Conservation (phyloP, 2,888 invertebrate species). For the Dyspetes luteomarginatus region DNA sequence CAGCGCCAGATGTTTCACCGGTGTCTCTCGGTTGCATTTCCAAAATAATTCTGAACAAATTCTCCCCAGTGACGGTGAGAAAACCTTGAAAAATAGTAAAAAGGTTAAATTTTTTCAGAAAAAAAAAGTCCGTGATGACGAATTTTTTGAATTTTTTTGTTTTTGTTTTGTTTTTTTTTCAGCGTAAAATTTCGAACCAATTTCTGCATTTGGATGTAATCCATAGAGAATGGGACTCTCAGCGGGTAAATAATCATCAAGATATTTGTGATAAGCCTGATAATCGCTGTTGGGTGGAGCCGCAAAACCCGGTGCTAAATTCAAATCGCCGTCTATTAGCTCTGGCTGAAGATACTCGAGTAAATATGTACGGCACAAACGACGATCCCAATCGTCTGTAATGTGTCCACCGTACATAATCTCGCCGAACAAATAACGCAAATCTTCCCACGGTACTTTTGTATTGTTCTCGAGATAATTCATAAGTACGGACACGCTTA, state of each 20-base stretch:
- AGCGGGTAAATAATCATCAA: constrained; percentile 93
- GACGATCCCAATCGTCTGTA: constrained; percentile 97
- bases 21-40: constrained; percentile 95
- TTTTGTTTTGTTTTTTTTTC: not conserved
- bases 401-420: constrained; percentile 99
- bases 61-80: constrained; percentile 93
- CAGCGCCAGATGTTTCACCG: constrained; percentile 88
- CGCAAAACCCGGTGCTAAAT: constrained; percentile 92
- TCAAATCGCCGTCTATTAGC: constrained; percentile 93
- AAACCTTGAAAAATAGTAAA: constrained; percentile 84
- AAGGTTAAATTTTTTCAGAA: too few relatives aligned
- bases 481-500: constrained; percentile 94
- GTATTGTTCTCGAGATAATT: constrained; percentile 96
- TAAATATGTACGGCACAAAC: constrained; percentile 93
- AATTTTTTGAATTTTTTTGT: not conserved
- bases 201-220: constrained; percentile 97
- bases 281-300: constrained; percentile 96
- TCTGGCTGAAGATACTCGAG: constrained; percentile 95
- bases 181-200: constrained; percentile 85
- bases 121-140: not conserved
- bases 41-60: constrained; percentile 92
- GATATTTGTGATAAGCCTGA: constrained; percentile 93
- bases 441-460: constrained; percentile 96
- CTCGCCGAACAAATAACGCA: constrained; percentile 97
- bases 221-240: constrained; percentile 97